phyloP scores from a whole-genome alignment of 2,797 vertebrate species.

The Acropternis orthonyx region DNA sequence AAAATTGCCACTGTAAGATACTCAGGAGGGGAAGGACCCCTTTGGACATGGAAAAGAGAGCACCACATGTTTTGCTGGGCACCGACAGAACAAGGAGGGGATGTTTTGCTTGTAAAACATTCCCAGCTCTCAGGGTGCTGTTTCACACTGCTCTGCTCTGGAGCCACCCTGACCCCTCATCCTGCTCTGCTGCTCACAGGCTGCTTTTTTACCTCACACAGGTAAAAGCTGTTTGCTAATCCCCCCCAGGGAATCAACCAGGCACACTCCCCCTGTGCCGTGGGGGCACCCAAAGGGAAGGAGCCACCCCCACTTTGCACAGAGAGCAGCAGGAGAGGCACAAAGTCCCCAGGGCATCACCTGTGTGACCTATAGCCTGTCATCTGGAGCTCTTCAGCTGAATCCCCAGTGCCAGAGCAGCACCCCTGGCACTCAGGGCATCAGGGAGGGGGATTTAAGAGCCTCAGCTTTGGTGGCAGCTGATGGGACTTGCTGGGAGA shows the following conservation, averaged over 20 bases:
- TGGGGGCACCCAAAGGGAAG: not conserved
- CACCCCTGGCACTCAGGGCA: not conserved
- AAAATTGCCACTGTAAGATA: too few relatives aligned
- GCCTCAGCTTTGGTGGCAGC: not conserved
- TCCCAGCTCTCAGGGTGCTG: not conserved
- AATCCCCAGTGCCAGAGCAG: not conserved
- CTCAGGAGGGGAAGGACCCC: not conserved
- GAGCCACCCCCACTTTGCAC: fast-evolving
- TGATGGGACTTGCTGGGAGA: not conserved
- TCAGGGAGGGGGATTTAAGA: not conserved
- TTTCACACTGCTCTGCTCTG: fast-evolving
- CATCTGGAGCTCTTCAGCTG: not conserved
- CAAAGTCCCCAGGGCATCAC: not conserved
- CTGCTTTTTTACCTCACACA: not conserved
- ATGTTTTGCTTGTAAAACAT: not conserved
- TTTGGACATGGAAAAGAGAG: not conserved
- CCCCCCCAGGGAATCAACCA: not conserved
- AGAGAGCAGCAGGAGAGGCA: not conserved
- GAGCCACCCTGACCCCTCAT: not conserved
- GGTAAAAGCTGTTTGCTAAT: not conserved
- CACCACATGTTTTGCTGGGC: not conserved
- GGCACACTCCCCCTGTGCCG: fast-evolving
- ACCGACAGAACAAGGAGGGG: not conserved
- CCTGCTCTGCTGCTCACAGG: not conserved
- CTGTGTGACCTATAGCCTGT: not conserved